phyloP scores from a whole-genome alignment of 2,113 vertebrate genomes.

The Platichthys stellatus region DNA sequence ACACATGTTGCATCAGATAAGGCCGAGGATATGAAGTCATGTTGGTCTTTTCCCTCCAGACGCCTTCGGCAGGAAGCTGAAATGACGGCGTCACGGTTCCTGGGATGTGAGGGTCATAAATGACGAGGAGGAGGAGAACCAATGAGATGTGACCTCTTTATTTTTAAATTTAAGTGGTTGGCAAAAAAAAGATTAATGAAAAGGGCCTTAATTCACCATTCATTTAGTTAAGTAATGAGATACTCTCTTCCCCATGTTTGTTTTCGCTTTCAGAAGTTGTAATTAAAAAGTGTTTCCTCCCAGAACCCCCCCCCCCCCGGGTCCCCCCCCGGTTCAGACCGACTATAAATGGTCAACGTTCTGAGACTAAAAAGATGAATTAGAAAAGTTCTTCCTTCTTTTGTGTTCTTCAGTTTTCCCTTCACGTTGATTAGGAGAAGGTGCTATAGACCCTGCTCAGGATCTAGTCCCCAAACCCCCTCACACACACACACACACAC shows the following conservation, averaged over 20 bases:
- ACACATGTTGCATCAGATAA: constrained; percentile 69
- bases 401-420: background rate
- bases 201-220: background rate
- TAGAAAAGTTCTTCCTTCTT: background rate
- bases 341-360: too few species aligned
- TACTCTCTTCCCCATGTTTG: background rate
- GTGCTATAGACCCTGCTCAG: constrained; percentile 11
- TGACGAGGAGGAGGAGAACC: background rate
- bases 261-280: too few species aligned
- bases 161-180: background rate
- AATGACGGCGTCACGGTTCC: constrained; percentile 17
- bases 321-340: too few species aligned
- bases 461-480: constrained; percentile 34
- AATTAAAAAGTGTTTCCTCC: too few species aligned
- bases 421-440: background rate
- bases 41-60: constrained; percentile 34
- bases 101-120: constrained; percentile 5
- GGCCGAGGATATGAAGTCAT: constrained; percentile 67
- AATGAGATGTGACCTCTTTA: background rate
- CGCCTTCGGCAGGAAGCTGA: constrained; percentile 42
- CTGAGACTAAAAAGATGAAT: too few species aligned
- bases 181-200: background rate
- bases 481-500: background rate
- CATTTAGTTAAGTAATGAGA: background rate
- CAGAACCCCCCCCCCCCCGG: too few species aligned